Evolutionary conservation across 2,888 invertebrate genomes (phyloP).

Genomic region (Parascotia fuliginaria): DNA sequence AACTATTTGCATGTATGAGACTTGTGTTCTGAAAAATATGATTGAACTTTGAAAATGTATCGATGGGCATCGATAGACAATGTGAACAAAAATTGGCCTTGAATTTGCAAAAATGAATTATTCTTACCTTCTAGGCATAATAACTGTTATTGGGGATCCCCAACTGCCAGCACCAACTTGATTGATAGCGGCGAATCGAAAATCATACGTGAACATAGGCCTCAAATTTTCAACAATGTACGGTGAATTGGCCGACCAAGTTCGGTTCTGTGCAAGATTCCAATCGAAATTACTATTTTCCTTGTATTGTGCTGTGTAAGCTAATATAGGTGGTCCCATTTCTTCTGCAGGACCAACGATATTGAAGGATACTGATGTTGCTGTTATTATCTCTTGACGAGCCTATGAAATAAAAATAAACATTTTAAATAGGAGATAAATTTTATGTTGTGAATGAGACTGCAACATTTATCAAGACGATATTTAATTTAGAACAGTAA

Average conservation of each 20-base stretch:
- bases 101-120: too few relatives aligned
- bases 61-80: too few relatives aligned
- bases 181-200: slow-evolving; percentile 94
- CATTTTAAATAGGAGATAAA: too few relatives aligned
- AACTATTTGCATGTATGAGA: too few relatives aligned
- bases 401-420: slow-evolving; percentile 73
- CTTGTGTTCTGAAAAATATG: too few relatives aligned
- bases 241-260: slow-evolving; percentile 92
- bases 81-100: too few relatives aligned
- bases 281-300: slow-evolving; percentile 88
- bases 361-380: slow-evolving; percentile 93
- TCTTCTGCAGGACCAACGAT: slow-evolving; percentile 91
- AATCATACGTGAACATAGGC: slow-evolving; percentile 92
- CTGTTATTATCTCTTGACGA: slow-evolving; percentile 89
- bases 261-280: slow-evolving; percentile 89
- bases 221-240: slow-evolving; percentile 92
- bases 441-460: too few relatives aligned
- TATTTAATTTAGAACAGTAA: too few relatives aligned
- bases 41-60: too few relatives aligned
- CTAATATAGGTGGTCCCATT: slow-evolving; percentile 90
- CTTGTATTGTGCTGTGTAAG: slow-evolving; percentile 91
- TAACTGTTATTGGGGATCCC: slow-evolving; percentile 87
- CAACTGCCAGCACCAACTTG: slow-evolving; percentile 93
- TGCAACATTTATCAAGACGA: too few relatives aligned
- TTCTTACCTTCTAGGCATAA: slow-evolving; percentile 89